These are phyloP conservation scores for Zosterops lateralis DNA, from an alignment of 2,113 vertebrate genomes.

Conservation along the genomic window DNA sequence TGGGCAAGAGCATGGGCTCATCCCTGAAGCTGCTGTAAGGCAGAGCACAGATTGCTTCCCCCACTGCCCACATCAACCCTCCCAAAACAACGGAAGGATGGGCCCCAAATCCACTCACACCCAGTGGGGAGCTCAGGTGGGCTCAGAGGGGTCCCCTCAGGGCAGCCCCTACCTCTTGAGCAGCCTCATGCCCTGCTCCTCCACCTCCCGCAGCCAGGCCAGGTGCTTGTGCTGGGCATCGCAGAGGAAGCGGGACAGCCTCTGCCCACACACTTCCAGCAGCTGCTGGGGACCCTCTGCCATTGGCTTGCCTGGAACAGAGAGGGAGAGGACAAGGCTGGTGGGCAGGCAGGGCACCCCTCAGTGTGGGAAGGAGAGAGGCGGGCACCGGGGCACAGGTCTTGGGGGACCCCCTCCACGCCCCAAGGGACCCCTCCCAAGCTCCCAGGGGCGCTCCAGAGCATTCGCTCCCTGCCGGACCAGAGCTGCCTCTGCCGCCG, in stretches of 20 bases:
- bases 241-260: slow-evolving; percentile 76
- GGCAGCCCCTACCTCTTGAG: slow-evolving; percentile 79
- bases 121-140: rapidly evolving
- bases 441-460: too few species aligned
- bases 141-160: rapidly evolving
- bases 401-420: rapidly evolving
- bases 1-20: slow-evolving; percentile 90
- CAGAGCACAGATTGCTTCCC: not conserved
- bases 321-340: rapidly evolving
- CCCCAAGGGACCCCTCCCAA: too few species aligned
- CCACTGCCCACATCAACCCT: rapidly evolving
- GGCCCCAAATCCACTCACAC: not conserved
- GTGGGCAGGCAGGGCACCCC: rapidly evolving
- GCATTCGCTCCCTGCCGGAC: rapidly evolving
- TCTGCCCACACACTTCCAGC: slow-evolving; percentile 79
- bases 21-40: slow-evolving; percentile 81
- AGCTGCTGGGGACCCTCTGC: slow-evolving; percentile 67
- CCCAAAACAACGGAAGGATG: not conserved
- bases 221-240: slow-evolving; percentile 79
- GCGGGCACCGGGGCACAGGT: rapidly evolving
- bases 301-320: slow-evolving; percentile 48
- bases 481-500: rapidly evolving
- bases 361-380: rapidly evolving
- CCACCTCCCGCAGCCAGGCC: slow-evolving; percentile 90
- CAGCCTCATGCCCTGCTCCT: slow-evolving; percentile 87